phyloP scores from a whole-genome alignment of 2,888 invertebrate species.

The Lasiommata megera region DNA sequence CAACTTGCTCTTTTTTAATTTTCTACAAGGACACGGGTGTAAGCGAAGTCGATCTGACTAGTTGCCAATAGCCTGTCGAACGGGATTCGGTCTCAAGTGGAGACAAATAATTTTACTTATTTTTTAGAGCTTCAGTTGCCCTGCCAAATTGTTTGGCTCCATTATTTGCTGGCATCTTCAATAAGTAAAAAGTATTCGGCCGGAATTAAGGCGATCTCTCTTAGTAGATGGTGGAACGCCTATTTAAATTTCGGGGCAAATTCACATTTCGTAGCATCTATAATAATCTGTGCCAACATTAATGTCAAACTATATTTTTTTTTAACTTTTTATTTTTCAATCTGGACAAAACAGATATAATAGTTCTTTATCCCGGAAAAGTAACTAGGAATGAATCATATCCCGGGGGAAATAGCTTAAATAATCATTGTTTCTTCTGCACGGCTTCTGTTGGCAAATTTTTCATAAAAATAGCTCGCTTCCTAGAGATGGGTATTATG shows the following conservation, averaged over 20 bases:
- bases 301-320: background rate
- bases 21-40: constrained; percentile 15
- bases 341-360: too few relatives aligned
- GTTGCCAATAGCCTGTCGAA: constrained; percentile 27
- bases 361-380: too few relatives aligned
- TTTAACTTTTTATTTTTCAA: too few relatives aligned
- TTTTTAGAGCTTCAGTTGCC: constrained; percentile 14
- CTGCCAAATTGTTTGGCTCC: constrained; percentile 25
- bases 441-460: too few relatives aligned
- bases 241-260: background rate
- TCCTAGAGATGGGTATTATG: too few relatives aligned
- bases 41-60: constrained; percentile 18
- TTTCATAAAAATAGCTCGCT: too few relatives aligned
- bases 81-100: constrained; percentile 13
- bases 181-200: constrained; percentile 8
- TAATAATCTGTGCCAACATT: too few relatives aligned
- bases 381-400: too few relatives aligned
- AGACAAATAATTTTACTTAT: constrained; percentile 22
- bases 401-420: too few relatives aligned
- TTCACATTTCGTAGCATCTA: background rate
- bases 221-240: background rate
- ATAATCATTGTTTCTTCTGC: too few relatives aligned
- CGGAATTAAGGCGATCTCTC: constrained; percentile 6
- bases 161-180: constrained; percentile 10
- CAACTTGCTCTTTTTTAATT: constrained; percentile 23